Base-by-base conservation (phyloP, 2,888 invertebrate species). In the Aphodius sticticus region DNA sequence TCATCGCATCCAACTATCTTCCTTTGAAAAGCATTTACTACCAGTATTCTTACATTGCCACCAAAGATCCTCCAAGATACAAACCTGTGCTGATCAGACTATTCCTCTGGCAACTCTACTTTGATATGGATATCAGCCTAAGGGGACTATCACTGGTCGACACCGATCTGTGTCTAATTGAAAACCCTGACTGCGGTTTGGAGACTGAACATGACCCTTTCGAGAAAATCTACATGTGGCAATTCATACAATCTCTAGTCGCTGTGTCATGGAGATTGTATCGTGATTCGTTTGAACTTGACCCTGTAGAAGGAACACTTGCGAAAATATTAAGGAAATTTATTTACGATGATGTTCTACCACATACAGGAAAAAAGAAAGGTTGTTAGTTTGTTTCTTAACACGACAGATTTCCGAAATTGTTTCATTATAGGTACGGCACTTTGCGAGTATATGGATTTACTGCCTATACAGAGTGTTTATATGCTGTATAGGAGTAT, bases 151-250 rank as follows among this genome's bases (percentile, higher is more conserved):
- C 91, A 15, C 86, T 93, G 5, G 88, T 90, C 2, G 90, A 92
- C 77, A 90, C 91, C 5, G 93, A 93, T 85, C 85, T 86, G 72
- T 86, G 91, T 81, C 89, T 91, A 82, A 88, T 90, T 81, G 84
- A 88, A 81, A 91, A 92, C 84, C 89, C 90, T 0, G 88, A 89
- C 77, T 90, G 91, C 89, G 87, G 91, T 1, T 86, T 91, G 1
- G 89, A 88, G 79, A 86, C 86, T 4, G 86, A 89, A 0, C 91
- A 92, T 83, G 84, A 91, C 84, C 93, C 93, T 0, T 93, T 93
- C 84, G 92, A 92, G 83, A 90, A 89, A 83, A 90, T 93, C 84
- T 91, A 92, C 85, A 92, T 91, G 84, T 93, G 92, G 92, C 93
- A 93, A 86, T 93, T 92, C 86, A 79, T 92, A 69, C 92, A 92